Base-by-base conservation (phyloP, 2,888 invertebrate genomes). In the Acronicta leporina region DNA sequence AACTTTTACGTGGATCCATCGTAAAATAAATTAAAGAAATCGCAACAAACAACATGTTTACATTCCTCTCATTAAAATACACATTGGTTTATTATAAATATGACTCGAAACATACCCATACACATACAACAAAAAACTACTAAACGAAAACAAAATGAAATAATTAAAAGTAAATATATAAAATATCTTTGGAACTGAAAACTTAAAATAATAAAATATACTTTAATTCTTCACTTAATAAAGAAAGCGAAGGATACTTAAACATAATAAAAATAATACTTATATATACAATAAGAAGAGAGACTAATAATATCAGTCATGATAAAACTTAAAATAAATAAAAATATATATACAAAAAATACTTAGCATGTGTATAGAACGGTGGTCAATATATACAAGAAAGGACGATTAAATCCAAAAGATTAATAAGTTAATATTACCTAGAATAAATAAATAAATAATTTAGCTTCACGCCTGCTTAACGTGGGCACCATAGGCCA, bases 401-500 rank as follows among this genome's bases (percentile, higher is more conserved):
- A 65, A 53, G 58, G 45, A 65, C 60, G 30, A 64, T 43, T 60
- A 54, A 62, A 41, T 33, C n/a, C 55, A 67, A 66, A 51, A 77
- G 75, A 73, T 70, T 73, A 78, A 80, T 77, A 79, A 75, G 45
- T 78, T 77, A 82, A 77, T 15, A 52, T 84, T 77, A 67, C 57
- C 82, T 82, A 85, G 54, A 84, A 84, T 84, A 84, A 85, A 81
- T 84, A 79, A 73, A 75, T 81, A 73, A 82, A 77, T 78, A 79
- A 71, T 63, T 65, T 72, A 61, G 58, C 61, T 63, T 83, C 90
- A 94, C 72, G 88, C 89, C 65, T 93, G 90, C 64, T 94, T 94
- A 11, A 83, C 83, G 80, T 96, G 95, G 57, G 95, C 97, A 67
- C 95, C 95, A 83, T 97, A 97, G 16, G 97, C 97, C 80, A 97